Evolutionary conservation across 2,888 invertebrate genomes (phyloP), one percentile per base, ranked within the genome.

Genomic region (Ephialtes manifestator): DNA sequence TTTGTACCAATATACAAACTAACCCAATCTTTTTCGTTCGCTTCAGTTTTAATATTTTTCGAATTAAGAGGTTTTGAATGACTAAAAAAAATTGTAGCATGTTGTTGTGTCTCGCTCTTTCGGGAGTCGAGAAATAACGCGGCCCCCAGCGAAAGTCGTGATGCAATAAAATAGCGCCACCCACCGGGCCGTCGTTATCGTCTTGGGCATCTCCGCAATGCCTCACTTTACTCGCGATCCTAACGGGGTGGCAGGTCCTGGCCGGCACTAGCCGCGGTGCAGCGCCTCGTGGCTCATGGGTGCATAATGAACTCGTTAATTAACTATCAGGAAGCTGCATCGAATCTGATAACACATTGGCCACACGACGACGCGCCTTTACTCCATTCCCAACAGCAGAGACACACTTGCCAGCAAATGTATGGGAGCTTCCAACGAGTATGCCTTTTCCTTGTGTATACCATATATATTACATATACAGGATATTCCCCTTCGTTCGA

Each of bases 281-380:
- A 72, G 78, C 86, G 84, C 87, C 87, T 87, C 89, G 89, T 89
- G 90, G 90, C 68, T 90, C 89, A 89, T 91, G 92, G 93, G 92
- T 94, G 94, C 94, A 94, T 94, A 94, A 94, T 94, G 94, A 94
- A 94, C 94, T 94, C 93, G 93, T 94, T 94, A 94, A 94, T 94
- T 94, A 94, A 94, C 94, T 94, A 94, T 94, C 94, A 90, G 92
- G 91, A 92, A 91, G 92, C 92, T 89, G 90, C 89, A 94, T 94
- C 94, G 92, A 90, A 94, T 94, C 94, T 93, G 94, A 94, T 94
- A 94, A 93, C 89, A 86, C 89, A 84, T 83, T 86, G 88, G 92
- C 93, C 93, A 93, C 92, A 93, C 93, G 93, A 92, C 83, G 81
- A 83, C 91, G 91, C 90, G 89, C 90, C 92, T 88, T 88, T 84